A percentile compares a stretch with the other conserved stretches of the same genome.
Evolutionary conservation across 2,113 vertebrate species (phyloP).

Genomic region (Malurus alboscapulatus): DNA sequence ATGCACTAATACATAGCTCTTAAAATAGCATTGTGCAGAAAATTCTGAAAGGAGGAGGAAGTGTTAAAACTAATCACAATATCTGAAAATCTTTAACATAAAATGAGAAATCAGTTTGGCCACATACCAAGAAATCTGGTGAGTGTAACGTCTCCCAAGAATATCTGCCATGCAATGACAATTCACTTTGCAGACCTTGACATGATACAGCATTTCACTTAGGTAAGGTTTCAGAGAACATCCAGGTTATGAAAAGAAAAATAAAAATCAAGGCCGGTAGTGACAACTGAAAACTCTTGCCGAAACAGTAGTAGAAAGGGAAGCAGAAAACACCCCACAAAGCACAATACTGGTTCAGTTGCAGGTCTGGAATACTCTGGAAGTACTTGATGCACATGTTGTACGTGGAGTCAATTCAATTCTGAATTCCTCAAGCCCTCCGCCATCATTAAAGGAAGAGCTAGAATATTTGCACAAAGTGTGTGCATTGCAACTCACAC

Average conservation of each 20-base stretch:
- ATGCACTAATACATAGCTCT: neutral
- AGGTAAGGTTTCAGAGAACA: neutral
- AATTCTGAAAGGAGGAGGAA: neutral
- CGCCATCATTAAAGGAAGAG: neutral
- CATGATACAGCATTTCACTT: neutral
- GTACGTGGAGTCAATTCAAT: neutral
- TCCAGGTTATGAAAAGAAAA: neutral
- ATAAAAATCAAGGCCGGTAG: neutral
- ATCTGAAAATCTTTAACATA: neutral
- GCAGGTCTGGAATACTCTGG: neutral
- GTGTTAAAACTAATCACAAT: neutral
- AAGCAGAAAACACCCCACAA: neutral
- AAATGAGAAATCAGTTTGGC: neutral
- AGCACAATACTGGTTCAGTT: neutral
- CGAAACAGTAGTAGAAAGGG: neutral
- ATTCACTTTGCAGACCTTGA: neutral
- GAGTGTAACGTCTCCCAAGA: neutral
- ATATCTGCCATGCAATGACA: neutral
- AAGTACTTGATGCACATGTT: neutral
- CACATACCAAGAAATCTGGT: neutral
- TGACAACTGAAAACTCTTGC: neutral
- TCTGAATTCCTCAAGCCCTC: neutral
- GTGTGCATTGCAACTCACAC: neutral
- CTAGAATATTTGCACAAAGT: neutral
- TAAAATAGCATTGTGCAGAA: neutral